Evolutionary conservation across 2,797 vertebrate species (phyloP), one percentile per base, ranked within the genome.

Genomic region (Lagodon rhomboides): DNA sequence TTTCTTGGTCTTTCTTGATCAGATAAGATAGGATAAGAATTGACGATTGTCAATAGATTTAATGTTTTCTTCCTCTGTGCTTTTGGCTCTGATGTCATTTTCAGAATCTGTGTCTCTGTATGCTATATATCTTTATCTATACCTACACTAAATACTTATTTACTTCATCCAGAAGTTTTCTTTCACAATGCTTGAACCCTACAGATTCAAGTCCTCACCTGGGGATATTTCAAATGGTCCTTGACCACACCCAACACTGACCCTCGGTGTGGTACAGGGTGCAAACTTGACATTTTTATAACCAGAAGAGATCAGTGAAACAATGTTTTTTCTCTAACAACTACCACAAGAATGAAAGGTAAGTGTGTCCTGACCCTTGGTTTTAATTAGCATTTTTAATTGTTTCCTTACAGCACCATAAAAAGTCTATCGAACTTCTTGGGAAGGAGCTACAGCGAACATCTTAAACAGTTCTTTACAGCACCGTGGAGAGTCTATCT

Each of bases 361-460:
- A 58, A 70, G 12, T 3, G 0, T 27, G 7, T 8, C 25, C 20
- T 18, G 7, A 2, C 27, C 27, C 27, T 27, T 27, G 27, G 27
- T 27, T 27, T 27, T 8, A 7, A 7, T 34, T 9, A 34, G 34
- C 6, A 64, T 12, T 30, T 63, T 64, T 53, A 73, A 51, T 58
- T 64, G 18, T 54, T 53, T 60, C 41, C 47, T 67, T n/a, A 6
- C 16, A 49, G 30, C 38, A 20, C 30, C 9, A 22, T 55, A 54
- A 54, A 44, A 41, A 38, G 2, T 46, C 0, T 62, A 20, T 49
- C 55, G 27, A 66, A 49, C 9, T 15, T 55, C 58, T n/a, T 63
- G n/a, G 18, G 64, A 34, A 23, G n/a, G 34, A 53, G 22, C 25
- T n/a, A 58, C n/a, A 60, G 25, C 16, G 30, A 70, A 66, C 54